Base-by-base conservation (phyloP, 2,113 vertebrate species). In the Scolopax mira region DNA sequence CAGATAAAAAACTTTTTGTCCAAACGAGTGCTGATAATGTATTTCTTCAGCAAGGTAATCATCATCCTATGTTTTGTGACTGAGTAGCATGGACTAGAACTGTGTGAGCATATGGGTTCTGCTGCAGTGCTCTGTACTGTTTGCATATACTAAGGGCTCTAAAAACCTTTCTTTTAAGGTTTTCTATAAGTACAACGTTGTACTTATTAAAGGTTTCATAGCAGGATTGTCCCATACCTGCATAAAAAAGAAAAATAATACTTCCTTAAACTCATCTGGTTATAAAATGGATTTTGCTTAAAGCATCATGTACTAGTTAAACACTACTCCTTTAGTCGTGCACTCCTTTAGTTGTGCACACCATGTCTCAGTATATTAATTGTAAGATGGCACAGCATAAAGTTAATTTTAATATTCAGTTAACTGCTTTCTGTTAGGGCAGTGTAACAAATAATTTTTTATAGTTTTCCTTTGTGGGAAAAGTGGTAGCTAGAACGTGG, bases 31-130 rank as follows among this genome's bases (percentile, higher is more conserved):
- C 97, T 99, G 98, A 98, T 99, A 96, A 98, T 99, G 98, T 99
- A 99, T 98, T 98, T 99, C 96, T 99, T 99, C 98, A 99, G 98
- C 97, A 99, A 99, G 99, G 99, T 99, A 98, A 99, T 98, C 33
- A 42, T 54, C 11, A 67, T 81, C 49, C 19, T 65, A 5, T 33
- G 37, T 49, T 8, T 91, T 92, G 71, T 55, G 7, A n/a, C 66
- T 87, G 62, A 72, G 25, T 46, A 52, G 69, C 22, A 5, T 9
- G 11, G 49, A 35, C 54, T 70, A 31, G 25, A 73, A 85, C 33
- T 25, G 22, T 7, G 6, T 15, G 30, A 55, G 62, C 2, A 0
- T 11, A 14, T 22, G 19, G 39, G 28, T 77, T 83, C 58, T 89
- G 61, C 62, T 64, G 24, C 44, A 46, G 33, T n/a, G 22, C 15